A percentile compares a stretch with the other conserved stretches of the same genome.
Evolutionary conservation across 2,888 invertebrate species (phyloP).

Genomic region (Norana najaformis): DNA sequence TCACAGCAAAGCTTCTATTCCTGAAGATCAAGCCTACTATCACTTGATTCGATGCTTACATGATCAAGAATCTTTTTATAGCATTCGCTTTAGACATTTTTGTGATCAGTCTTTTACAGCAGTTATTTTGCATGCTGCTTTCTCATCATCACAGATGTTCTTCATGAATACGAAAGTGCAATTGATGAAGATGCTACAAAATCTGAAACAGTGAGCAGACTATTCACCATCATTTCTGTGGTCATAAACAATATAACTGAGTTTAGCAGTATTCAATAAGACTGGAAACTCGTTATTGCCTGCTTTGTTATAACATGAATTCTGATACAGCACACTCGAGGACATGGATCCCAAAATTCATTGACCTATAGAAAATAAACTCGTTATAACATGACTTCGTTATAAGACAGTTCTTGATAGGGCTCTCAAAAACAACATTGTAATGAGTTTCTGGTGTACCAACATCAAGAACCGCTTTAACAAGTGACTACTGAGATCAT

Average conservation of each 20-base stretch:
- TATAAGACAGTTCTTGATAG: neutral
- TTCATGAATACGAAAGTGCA: slow-evolving; percentile 18
- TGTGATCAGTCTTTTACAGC: neutral
- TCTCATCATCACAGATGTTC: neutral
- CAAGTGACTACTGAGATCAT: too few relatives aligned
- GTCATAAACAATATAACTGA: neutral
- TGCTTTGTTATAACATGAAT: slow-evolving; percentile 2
- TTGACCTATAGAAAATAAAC: neutral
- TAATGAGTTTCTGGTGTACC: too few relatives aligned
- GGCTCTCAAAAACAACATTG: neutral
- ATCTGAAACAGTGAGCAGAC: neutral
- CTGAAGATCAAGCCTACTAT: too few relatives aligned
- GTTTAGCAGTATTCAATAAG: neutral
- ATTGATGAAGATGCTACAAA: neutral
- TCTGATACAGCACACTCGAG: neutral
- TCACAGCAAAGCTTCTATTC: too few relatives aligned
- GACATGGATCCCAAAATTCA: neutral
- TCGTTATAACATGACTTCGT: neutral
- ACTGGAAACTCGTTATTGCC: neutral
- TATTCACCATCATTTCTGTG: neutral
- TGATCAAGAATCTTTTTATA: too few relatives aligned
- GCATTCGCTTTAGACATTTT: too few relatives aligned
- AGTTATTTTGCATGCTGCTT: neutral
- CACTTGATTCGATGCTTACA: too few relatives aligned
- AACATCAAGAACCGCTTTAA: too few relatives aligned